A percentile compares a stretch with the other conserved stretches of the same genome.
These are phyloP conservation scores for Mythimna ferrago DNA, from an alignment of 2,888 invertebrate species.

Conservation along the genomic window DNA sequence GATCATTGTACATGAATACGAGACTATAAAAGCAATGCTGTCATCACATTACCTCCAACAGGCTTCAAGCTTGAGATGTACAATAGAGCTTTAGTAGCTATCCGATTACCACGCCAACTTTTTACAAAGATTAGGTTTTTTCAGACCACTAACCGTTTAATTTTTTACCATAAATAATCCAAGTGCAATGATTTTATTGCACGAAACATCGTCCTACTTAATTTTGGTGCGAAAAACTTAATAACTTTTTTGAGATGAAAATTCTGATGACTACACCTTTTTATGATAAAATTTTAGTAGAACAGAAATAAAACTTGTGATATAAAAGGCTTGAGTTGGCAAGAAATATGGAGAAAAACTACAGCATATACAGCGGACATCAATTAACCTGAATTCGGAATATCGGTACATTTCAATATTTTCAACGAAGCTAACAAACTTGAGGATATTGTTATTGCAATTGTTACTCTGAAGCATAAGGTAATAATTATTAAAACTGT, in stretches of 20 bases:
- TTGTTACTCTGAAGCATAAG: neutral
- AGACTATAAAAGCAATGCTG: neutral
- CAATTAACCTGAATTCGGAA: conserved; percentile 28
- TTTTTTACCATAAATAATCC: conserved; percentile 39
- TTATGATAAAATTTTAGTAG: conserved; percentile 24
- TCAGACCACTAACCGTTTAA: conserved; percentile 30
- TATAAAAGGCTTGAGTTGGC: neutral
- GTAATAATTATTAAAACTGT: neutral
- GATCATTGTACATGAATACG: too few relatives aligned
- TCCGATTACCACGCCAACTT: conserved; percentile 23
- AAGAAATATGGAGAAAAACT: conserved; percentile 32
- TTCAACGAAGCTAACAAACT: neutral
- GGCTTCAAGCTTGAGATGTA: neutral
- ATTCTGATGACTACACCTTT: conserved; percentile 34
- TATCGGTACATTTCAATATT: conserved; percentile 3
- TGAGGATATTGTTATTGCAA: neutral
- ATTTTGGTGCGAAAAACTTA: conserved; percentile 31
- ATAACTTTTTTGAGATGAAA: conserved; percentile 33
- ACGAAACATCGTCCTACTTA: conserved; percentile 47
- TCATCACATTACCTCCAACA: neutral
- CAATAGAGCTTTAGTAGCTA: conserved; percentile 20
- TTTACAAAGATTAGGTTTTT: conserved; percentile 46
- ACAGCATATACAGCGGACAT: conserved; percentile 4
- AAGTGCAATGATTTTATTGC: conserved; percentile 28
- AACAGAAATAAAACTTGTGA: conserved; percentile 18